These are phyloP conservation scores for Apis dorsata DNA, from an alignment of 1,140 invertebrate species.

Conservation along the genomic window DNA sequence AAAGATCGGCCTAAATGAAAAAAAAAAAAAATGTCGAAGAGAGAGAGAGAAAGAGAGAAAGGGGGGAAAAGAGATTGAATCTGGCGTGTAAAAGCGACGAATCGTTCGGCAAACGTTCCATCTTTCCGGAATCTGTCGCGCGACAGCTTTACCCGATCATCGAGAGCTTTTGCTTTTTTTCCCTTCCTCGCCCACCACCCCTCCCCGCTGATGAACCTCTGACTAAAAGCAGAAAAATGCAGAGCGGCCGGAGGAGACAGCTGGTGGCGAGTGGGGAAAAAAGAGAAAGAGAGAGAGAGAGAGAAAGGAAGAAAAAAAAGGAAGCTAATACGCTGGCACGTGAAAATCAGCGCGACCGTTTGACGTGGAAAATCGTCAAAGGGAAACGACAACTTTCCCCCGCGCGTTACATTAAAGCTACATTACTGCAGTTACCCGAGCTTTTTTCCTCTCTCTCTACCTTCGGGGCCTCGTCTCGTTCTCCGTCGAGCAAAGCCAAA, in stretches of 20 bases:
- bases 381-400: constrained; percentile 47
- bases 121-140: constrained; percentile 22
- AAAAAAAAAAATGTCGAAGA: accelerated
- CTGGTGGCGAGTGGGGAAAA: not conserved
- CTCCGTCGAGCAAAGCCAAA: constrained; percentile 3
- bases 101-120: constrained; percentile 53
- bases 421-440: constrained; percentile 61
- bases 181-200: too few relatives aligned
- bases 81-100: constrained; percentile 1
- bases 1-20: not conserved
- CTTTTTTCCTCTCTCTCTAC: not conserved
- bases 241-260: constrained; percentile 18
- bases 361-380: constrained; percentile 74
- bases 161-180: not conserved
- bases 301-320: too few relatives aligned
- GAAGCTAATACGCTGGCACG: constrained; percentile 33
- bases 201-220: not conserved
- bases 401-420: constrained; percentile 71
- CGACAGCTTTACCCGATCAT: constrained; percentile 17
- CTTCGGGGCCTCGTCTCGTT: not conserved
- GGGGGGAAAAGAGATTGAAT: constrained; percentile 1
- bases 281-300: not conserved
- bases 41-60: not conserved
- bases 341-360: constrained; percentile 64
- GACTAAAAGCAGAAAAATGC: constrained; percentile 36